phyloP scores from a whole-genome alignment of 1,140 invertebrate species.

The Orchestia grillus region DNA sequence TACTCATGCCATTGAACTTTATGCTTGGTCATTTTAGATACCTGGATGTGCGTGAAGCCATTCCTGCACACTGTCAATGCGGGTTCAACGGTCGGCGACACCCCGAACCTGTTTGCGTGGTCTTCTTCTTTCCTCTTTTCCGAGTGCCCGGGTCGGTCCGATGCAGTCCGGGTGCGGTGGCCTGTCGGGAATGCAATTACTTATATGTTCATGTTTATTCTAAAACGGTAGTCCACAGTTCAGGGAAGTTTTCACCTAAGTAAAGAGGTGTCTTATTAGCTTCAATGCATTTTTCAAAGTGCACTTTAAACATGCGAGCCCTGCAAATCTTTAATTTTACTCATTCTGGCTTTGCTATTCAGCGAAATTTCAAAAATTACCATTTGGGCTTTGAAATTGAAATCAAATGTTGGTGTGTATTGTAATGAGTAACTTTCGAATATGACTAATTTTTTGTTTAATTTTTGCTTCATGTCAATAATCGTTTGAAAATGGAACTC shows the following conservation, averaged over 20 bases:
- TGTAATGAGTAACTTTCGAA: background rate
- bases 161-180: slow-evolving; percentile 25
- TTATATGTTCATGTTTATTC: background rate
- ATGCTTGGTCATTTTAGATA: background rate
- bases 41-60: background rate
- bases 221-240: background rate
- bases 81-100: slow-evolving; percentile 43
- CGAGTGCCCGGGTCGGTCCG: slow-evolving; percentile 10
- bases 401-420: background rate
- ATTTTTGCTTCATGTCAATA: background rate
- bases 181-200: slow-evolving; percentile 1
- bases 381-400: background rate
- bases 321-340: background rate
- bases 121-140: background rate
- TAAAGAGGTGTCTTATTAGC: background rate
- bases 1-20: background rate
- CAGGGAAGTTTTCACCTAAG: background rate
- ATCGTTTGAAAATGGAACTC: no score
- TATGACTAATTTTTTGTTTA: background rate
- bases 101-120: slow-evolving; percentile 19
- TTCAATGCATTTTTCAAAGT: background rate
- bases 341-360: background rate
- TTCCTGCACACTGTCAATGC: background rate
- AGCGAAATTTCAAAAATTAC: background rate
- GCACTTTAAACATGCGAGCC: background rate